phyloP scores from a whole-genome alignment of 2,888 invertebrate genomes.

The Drosophila flavopinicola region DNA sequence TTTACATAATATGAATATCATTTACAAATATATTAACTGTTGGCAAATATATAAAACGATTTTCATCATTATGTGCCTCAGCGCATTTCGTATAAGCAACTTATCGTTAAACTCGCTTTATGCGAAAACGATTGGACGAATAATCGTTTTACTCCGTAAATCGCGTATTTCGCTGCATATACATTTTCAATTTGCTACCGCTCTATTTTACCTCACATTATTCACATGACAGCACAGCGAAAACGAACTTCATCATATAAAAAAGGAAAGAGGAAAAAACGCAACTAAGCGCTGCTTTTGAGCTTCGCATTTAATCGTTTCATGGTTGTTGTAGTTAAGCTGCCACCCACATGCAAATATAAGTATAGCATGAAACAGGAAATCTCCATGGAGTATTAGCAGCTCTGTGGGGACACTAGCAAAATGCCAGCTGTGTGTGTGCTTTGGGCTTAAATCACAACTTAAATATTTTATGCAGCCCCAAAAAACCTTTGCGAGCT shows the following conservation, averaged over 20 bases:
- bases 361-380: not conserved
- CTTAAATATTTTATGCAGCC: conserved; percentile 65
- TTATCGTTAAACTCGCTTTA: too few relatives aligned
- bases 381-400: conserved; percentile 43
- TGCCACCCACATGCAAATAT: conserved; percentile 15
- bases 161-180: too few relatives aligned
- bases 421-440: conserved; percentile 51
- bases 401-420: conserved; percentile 41
- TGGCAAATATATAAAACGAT: too few relatives aligned
- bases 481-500: not conserved
- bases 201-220: not conserved
- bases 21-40: too few relatives aligned
- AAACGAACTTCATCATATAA: not conserved
- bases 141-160: too few relatives aligned
- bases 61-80: too few relatives aligned
- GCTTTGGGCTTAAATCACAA: conserved; percentile 60
- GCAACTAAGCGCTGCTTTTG: not conserved
- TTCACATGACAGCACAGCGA: not conserved
- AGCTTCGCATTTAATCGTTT: conserved; percentile 19
- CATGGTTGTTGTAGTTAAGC: conserved; percentile 1
- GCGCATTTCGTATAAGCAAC: too few relatives aligned
- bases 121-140: too few relatives aligned
- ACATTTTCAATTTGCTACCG: too few relatives aligned
- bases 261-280: too few relatives aligned
- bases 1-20: too few relatives aligned